Percentiles rank a stretch among this genome's conserved stretches.
phyloP scores from a whole-genome alignment of 2,113 vertebrate species.

The Parus major region DNA sequence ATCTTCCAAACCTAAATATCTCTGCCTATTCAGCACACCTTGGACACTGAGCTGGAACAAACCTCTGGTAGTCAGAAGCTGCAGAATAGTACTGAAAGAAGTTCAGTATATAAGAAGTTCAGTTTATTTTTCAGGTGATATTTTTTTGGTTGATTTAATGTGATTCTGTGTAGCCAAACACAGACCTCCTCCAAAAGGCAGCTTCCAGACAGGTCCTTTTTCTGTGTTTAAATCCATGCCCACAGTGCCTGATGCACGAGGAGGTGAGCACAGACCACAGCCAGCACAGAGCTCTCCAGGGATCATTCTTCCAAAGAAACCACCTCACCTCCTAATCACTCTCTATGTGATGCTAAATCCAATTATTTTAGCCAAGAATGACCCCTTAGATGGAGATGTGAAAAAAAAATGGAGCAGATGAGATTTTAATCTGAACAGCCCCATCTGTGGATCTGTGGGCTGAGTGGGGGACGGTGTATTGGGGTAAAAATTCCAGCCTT shows the following conservation, averaged over 20 bases:
- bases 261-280: not conserved
- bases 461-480: accelerated
- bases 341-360: not conserved
- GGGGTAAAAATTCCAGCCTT: not conserved
- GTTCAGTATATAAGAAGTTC: not conserved
- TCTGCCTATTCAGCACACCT: not conserved
- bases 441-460: not conserved
- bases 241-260: accelerated
- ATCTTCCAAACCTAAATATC: not conserved
- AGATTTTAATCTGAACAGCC: not conserved
- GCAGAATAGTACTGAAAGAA: not conserved
- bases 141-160: not conserved
- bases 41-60: not conserved
- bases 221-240: not conserved
- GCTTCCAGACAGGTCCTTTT: not conserved
- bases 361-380: not conserved
- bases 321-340: not conserved
- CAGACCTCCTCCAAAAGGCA: not conserved
- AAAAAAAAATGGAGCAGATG: not conserved
- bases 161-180: not conserved
- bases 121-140: not conserved
- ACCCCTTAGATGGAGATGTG: not conserved
- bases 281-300: not conserved
- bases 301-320: not conserved
- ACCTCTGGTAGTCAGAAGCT: not conserved